These are phyloP conservation scores for Drosophila melanosoma DNA, from an alignment of 2,888 invertebrate species.

Conservation along the genomic window DNA sequence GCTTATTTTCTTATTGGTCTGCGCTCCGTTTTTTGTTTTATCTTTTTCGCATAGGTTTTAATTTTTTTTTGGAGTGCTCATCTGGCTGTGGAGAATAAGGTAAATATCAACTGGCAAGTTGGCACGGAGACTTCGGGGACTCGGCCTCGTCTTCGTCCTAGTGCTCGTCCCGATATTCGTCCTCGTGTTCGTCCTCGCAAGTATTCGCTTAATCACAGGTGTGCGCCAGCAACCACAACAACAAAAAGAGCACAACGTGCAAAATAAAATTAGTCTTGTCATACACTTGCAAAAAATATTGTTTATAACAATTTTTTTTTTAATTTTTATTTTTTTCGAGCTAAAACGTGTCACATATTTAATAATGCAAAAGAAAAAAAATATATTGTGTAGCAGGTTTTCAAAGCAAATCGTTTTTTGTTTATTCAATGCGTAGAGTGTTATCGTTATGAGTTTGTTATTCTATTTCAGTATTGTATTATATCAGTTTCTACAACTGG, in stretches of 20 bases:
- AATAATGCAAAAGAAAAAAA: not conserved
- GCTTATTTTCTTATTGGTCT: slow-evolving; percentile 14
- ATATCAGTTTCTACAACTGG: not conserved
- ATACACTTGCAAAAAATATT: slow-evolving; percentile 4
- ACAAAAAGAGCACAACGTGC: slow-evolving; percentile 47
- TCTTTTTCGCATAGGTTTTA: slow-evolving; percentile 15
- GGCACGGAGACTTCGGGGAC: slow-evolving; percentile 57
- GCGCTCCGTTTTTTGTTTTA: slow-evolving; percentile 16
- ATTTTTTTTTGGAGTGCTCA: slow-evolving; percentile 10
- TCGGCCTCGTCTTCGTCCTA: slow-evolving; percentile 52
- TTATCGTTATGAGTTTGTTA: not conserved
- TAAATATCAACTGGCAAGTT: slow-evolving; percentile 72
- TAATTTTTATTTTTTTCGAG: not conserved
- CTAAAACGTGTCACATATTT: not conserved
- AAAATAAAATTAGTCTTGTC: slow-evolving; percentile 56
- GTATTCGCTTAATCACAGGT: slow-evolving; percentile 78
- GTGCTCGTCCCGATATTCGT: slow-evolving; percentile 37
- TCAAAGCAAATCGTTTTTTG: not conserved
- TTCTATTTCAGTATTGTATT: not conserved
- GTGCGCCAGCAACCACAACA: slow-evolving; percentile 53
- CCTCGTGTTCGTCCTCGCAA: slow-evolving; percentile 48
- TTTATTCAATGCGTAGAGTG: not conserved
- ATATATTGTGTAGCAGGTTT: not conserved
- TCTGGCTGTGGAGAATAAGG: slow-evolving; percentile 59
- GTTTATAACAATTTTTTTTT: not conserved